Conservation (phyloP, 2,113 vertebrate genomes). For the Corythaeola cristata region DNA sequence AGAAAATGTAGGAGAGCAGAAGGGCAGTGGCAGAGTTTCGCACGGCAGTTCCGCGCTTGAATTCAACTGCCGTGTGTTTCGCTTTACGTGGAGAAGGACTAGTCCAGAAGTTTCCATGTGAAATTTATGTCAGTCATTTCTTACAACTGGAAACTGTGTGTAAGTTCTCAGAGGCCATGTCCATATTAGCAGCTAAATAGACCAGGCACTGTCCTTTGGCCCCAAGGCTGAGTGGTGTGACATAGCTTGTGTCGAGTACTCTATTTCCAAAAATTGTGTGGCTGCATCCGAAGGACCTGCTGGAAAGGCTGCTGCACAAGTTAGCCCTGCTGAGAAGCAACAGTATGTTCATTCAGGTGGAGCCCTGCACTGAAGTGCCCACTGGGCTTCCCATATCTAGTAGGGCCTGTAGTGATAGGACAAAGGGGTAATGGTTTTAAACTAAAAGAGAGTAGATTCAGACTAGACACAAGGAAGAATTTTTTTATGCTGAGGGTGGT, state of each 20-base stretch:
- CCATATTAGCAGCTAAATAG: not conserved
- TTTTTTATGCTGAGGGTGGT: fast-evolving
- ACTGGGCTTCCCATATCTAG: not conserved
- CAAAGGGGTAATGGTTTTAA: not conserved
- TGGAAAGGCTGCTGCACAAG: not conserved
- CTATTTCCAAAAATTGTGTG: not conserved
- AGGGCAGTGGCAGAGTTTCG: not conserved
- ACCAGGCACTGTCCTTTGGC: not conserved
- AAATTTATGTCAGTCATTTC: not conserved
- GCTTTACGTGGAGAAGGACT: not conserved
- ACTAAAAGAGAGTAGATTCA: not conserved
- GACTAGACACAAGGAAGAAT: not conserved
- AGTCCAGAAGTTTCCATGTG: not conserved
- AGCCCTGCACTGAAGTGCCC: not conserved
- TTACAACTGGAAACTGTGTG: not conserved
- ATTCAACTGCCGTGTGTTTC: not conserved
- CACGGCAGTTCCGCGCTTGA: not conserved
- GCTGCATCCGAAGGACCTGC: not conserved
- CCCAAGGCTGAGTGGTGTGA: not conserved
- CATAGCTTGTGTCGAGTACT: not conserved
- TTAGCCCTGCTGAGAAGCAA: not conserved
- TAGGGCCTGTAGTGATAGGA: not conserved
- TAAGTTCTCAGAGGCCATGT: not conserved
- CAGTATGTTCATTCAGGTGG: not conserved
- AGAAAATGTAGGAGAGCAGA: not conserved